A percentile compares a stretch with the other conserved stretches of the same genome.
Evolutionary conservation across 2,797 vertebrate genomes (phyloP).

Genomic region (Coracias cyanogaster): DNA sequence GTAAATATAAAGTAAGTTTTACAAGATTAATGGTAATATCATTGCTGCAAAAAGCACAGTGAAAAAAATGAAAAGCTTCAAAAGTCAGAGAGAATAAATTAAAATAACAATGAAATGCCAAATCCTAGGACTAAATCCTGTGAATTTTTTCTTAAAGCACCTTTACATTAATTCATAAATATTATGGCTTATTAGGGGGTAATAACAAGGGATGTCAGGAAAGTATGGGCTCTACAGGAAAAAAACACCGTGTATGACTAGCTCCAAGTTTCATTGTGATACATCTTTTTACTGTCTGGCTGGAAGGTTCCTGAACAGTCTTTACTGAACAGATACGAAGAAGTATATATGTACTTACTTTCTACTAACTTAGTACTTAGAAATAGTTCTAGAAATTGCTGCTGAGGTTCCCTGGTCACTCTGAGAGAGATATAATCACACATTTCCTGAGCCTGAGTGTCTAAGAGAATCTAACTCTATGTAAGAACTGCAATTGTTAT

Average conservation of each 20-base stretch:
- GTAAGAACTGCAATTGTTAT: conserved; percentile 17
- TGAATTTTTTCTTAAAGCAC: neutral
- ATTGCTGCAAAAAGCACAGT: neutral
- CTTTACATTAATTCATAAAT: neutral
- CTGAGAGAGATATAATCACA: neutral
- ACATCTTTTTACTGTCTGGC: neutral
- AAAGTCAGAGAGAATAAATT: neutral
- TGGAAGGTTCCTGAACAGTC: neutral
- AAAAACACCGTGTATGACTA: neutral
- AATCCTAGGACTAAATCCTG: neutral
- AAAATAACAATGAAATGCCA: neutral
- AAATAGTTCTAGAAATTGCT: neutral
- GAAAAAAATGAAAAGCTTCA: neutral
- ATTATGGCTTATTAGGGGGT: neutral
- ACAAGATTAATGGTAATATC: neutral
- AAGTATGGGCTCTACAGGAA: neutral
- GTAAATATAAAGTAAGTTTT: neutral
- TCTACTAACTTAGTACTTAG: neutral
- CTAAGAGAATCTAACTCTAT: neutral
- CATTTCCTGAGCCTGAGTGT: neutral
- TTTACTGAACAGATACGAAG: neutral
- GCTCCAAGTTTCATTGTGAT: neutral
- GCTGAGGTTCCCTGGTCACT: neutral
- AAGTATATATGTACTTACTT: neutral
- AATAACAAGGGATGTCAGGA: neutral